phyloP scores from a whole-genome alignment of 37 sponge, comb jelly and placozoan genomes.

The Theonella swinhoei region DNA sequence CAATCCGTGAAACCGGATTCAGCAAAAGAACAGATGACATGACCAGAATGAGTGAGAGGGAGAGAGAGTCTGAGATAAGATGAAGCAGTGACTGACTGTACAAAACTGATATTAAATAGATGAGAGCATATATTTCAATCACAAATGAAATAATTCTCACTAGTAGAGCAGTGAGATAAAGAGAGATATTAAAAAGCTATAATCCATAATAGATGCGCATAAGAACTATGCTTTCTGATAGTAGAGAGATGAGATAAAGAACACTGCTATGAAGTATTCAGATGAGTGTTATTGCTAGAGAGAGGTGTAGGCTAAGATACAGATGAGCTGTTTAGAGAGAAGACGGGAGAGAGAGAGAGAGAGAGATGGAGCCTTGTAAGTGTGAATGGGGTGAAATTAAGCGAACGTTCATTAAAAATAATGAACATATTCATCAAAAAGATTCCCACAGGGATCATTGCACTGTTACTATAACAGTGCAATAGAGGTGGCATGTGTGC shows the following conservation, averaged over 20 bases:
- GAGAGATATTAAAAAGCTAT: no score
- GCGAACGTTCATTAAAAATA: not conserved
- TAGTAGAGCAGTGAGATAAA: no score
- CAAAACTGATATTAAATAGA: no score
- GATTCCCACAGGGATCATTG: not conserved
- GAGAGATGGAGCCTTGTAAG: not conserved
- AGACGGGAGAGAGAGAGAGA: not conserved
- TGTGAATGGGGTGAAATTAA: not conserved
- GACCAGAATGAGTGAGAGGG: not conserved
- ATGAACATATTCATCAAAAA: not conserved
- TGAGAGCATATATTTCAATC: no score
- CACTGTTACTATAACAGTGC: not conserved
- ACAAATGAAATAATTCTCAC: no score
- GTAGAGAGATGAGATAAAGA: no score
- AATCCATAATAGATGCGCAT: no score
- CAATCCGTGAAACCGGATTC: not conserved
- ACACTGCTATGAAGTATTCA: no score
- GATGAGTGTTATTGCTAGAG: no score
- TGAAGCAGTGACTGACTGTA: not conserved
- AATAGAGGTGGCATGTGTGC: not conserved
- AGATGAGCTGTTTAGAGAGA: not conserved
- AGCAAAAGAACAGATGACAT: not conserved
- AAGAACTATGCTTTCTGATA: no score
- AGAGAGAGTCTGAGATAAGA: not conserved
- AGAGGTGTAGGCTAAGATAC: not conserved